Conservation (phyloP, 64 coral and sea anemone genomes). For the Actinia tenebrosa region DNA sequence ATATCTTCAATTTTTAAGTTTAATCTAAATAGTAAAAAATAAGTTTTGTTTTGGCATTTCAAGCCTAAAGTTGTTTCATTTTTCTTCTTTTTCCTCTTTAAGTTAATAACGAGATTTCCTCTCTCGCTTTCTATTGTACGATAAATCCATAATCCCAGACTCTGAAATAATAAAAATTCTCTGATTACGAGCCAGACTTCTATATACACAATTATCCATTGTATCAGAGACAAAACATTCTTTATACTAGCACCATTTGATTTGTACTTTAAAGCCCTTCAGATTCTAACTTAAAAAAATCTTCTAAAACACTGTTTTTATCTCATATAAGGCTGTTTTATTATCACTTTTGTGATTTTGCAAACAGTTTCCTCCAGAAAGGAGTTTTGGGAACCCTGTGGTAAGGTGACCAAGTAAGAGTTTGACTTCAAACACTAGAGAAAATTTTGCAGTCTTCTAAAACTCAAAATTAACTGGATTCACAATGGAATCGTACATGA, state of each 20-base stretch:
- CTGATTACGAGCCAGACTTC: neutral
- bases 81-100: neutral
- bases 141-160: neutral
- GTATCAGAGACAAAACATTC: neutral
- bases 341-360: neutral
- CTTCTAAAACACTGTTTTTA: neutral
- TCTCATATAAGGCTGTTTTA: neutral
- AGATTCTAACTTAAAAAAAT: neutral
- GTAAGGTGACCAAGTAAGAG: neutral
- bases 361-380: neutral
- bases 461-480: no score
- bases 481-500: neutral
- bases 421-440: no score
- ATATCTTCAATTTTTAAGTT: neutral
- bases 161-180: neutral
- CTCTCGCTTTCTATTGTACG: neutral
- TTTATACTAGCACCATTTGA: neutral
- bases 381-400: neutral
- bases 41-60: neutral
- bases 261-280: neutral
- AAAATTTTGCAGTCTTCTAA: no score
- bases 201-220: neutral
- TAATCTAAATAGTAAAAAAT: neutral
- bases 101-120: neutral
- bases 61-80: neutral